Base-by-base conservation (phyloP, 2,797 vertebrate species). In the Enteromius treurensis region DNA sequence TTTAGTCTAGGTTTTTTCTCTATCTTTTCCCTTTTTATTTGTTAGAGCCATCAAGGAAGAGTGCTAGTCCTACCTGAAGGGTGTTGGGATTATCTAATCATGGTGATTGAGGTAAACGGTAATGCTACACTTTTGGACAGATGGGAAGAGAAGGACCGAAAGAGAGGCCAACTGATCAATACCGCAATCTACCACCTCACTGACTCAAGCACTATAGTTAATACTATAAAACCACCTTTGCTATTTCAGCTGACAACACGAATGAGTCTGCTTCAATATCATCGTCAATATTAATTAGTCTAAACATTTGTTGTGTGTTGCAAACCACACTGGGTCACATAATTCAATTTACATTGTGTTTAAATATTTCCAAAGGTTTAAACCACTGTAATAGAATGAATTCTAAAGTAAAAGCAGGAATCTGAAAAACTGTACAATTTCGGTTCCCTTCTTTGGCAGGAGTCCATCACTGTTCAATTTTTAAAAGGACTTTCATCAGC, bases 401-500 rank as follows among this genome's bases (percentile, higher is more conserved):
- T 75, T 37, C 7, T 19, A 17, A 53, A 40, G 60, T 42, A 65
- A 67, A 75, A 29, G 15, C 49, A 29, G 32, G 17, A 77, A 67
- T 15, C 47, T 29, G 21, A 68, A 76, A 75, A 68, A 58, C 34
- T 3, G 29, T 34, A 79, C 14, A 11, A 67, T 67, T 68, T 68
- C 13, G 1, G 58, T 76, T 23, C 73, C 49, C 49, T n/a, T 76
- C 34, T 37, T 37, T 70, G 64, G 79, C 79, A 58, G 55, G 67
- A 71, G 5, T 42, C 67, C 29, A 32, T 7, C 62, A 42, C 47
- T 34, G 73, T 82, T 82, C 13, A 23, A 68, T 82, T 82, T 77
- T 82, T 77, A 55, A 81, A 68, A 77, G 37, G 73, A 77, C 49
- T 77, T 82, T 82, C 81, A 82, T 82, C 73, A 82, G 81, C 62